Conservation (phyloP, 2,113 vertebrate genomes). For the Pachyramphus minor region DNA sequence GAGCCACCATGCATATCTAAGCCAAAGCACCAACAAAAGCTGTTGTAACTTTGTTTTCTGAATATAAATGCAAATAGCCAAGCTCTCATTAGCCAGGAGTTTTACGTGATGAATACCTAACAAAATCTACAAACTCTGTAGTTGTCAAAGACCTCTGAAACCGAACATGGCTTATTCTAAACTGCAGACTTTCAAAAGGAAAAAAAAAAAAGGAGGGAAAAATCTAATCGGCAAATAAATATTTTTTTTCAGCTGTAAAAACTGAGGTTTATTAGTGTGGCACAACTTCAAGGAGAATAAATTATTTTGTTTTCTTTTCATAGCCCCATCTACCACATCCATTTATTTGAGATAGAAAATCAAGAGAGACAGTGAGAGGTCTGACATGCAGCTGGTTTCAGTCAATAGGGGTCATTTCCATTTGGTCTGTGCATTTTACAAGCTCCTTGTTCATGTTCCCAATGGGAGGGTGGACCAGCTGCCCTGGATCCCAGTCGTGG, state of each 20-base stretch:
- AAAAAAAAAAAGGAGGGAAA: slow-evolving; percentile 16
- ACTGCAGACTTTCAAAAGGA: slow-evolving; percentile 19
- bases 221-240: slow-evolving; percentile 57
- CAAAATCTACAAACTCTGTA: slow-evolving; percentile 45
- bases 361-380: slow-evolving; percentile 59
- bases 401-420: slow-evolving; percentile 79
- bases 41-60: neutral
- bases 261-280: slow-evolving; percentile 38
- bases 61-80: neutral
- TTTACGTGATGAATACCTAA: slow-evolving; percentile 44
- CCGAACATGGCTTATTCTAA: slow-evolving; percentile 34
- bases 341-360: slow-evolving; percentile 72
- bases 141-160: slow-evolving; percentile 58
- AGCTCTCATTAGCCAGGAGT: neutral
- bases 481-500: slow-evolving; percentile 74
- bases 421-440: slow-evolving; percentile 82
- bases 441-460: slow-evolving; percentile 82
- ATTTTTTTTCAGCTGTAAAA: slow-evolving; percentile 64
- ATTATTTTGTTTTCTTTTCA: slow-evolving; percentile 62
- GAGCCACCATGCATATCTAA: neutral
- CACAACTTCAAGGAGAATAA: slow-evolving; percentile 35
- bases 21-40: neutral
- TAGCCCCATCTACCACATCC: slow-evolving; percentile 46
- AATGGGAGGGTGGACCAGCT: slow-evolving; percentile 80
- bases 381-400: slow-evolving; percentile 83